Percentiles rank a stretch among this genome's conserved stretches.
Conservation (phyloP, 2,113 vertebrate species). For the Glaucidium brasilianum region DNA sequence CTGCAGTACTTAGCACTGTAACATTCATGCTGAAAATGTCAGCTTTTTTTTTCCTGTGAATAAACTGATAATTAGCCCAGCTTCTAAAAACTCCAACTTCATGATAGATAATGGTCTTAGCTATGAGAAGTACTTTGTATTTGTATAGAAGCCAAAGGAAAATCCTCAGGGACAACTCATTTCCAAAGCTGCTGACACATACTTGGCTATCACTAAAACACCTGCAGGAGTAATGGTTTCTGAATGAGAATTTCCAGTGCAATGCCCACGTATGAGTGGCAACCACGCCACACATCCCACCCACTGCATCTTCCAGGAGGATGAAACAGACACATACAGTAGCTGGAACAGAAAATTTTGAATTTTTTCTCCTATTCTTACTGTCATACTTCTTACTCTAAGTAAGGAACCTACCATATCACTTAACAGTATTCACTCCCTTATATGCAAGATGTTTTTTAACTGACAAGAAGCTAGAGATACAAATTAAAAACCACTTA, state of each 20-base stretch:
- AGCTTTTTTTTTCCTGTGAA: background rate
- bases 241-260: background rate
- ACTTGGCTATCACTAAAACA: constrained; percentile 13
- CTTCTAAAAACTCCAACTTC: constrained; percentile 7
- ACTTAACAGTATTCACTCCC: background rate
- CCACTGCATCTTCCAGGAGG: background rate
- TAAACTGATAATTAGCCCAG: background rate
- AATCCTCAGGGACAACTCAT: background rate
- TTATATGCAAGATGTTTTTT: background rate
- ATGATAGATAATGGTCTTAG: background rate
- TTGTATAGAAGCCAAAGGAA: background rate
- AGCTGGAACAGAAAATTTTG: background rate
- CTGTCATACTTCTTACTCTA: background rate
- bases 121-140: background rate
- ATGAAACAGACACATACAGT: background rate
- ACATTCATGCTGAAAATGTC: background rate
- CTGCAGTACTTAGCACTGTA: background rate
- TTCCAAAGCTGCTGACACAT: background rate
- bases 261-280: accelerated
- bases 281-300: background rate
- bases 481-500: background rate
- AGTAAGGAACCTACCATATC: background rate
- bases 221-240: constrained; percentile 11
- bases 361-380: background rate
- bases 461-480: background rate